Percentiles rank a stretch among this genome's conserved stretches.
Evolutionary conservation across 2,113 vertebrate species (phyloP).

Genomic region (Smithornis capensis): DNA sequence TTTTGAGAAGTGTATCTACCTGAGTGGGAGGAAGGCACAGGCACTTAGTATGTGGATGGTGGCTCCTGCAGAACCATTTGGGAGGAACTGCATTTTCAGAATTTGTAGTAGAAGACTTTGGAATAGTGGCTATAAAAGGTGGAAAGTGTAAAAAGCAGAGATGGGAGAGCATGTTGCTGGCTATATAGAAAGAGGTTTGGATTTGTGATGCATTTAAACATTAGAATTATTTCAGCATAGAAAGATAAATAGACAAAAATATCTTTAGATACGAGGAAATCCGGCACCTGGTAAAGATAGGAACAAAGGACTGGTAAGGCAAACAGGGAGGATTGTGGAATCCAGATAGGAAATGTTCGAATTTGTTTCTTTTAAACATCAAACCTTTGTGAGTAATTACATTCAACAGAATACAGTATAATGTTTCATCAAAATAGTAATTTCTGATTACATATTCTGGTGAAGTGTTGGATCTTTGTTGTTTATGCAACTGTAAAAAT

Average conservation of each 20-base stretch:
- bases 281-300: not conserved
- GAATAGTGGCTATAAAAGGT: not conserved
- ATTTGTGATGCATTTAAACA: not conserved
- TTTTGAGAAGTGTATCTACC: not conserved
- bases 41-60: not conserved
- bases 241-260: not conserved
- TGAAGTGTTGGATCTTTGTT: not conserved
- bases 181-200: not conserved
- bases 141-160: not conserved
- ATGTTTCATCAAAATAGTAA: slow-evolving; percentile 13
- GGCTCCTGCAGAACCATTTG: not conserved
- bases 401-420: not conserved
- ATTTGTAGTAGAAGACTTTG: slow-evolving; percentile 1
- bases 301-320: not conserved
- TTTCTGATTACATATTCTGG: slow-evolving; percentile 1
- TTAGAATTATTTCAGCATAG: not conserved
- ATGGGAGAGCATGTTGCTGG: not conserved
- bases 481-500: not conserved
- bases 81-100: not conserved
- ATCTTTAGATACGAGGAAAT: not conserved
- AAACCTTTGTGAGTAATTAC: not conserved
- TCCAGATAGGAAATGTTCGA: not conserved
- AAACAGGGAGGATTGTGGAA: not conserved
- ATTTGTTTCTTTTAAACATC: not conserved
- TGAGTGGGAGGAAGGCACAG: not conserved